A percentile compares a stretch with the other conserved stretches of the same genome.
Evolutionary conservation across 2,113 vertebrate species (phyloP).

Genomic region (Pollachius pollachius): DNA sequence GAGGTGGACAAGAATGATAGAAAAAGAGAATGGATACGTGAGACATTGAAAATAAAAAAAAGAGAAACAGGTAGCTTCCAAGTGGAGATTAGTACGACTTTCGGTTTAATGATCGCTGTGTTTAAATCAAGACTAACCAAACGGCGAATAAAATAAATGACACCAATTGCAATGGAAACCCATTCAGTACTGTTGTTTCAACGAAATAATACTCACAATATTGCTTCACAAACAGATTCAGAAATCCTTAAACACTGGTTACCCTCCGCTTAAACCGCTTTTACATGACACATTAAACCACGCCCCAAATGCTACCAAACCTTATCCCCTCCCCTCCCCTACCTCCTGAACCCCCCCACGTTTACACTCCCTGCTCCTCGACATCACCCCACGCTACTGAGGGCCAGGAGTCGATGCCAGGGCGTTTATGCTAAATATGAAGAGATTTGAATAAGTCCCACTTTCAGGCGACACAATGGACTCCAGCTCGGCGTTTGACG

Average conservation of each 20-base stretch:
- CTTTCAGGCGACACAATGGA: slow-evolving; percentile 54
- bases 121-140: no score
- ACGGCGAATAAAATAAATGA: no score
- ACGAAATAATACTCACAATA: no score
- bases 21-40: not conserved
- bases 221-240: no score
- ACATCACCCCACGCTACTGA: slow-evolving; percentile 39
- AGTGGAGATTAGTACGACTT: no score
- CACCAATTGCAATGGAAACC: no score
- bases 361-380: slow-evolving; percentile 50
- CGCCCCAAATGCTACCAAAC: not conserved
- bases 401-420: slow-evolving; percentile 79
- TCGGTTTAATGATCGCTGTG: no score
- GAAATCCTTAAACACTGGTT: no score
- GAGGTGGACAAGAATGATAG: not conserved
- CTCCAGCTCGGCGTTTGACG: slow-evolving; percentile 39
- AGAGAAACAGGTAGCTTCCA: no score
- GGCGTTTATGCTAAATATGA: slow-evolving; percentile 78
- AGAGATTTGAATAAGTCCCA: slow-evolving; percentile 66
- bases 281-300: not conserved
- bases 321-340: slow-evolving; percentile 19
- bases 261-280: no score
- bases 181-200: no score
- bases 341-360: slow-evolving; percentile 66
- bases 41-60: no score